Conservation (phyloP, 2,113 vertebrate genomes). For the Alexandromys fortis region DNA sequence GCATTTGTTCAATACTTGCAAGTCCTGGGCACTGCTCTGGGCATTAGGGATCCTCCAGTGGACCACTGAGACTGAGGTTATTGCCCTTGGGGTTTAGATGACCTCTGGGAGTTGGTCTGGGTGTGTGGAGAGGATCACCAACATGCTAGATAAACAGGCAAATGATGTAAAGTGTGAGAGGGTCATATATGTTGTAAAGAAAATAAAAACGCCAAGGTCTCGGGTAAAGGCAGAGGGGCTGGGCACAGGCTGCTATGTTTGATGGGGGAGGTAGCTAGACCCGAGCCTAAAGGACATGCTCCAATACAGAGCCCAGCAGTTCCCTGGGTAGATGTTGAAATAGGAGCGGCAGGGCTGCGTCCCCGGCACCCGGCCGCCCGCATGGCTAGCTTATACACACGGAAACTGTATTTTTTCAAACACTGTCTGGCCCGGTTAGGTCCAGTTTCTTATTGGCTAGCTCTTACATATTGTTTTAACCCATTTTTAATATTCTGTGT, state of each 20-base stretch:
- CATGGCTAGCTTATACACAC: too few species aligned
- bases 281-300: background rate
- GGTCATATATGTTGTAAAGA: rapidly evolving
- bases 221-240: rapidly evolving
- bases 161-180: background rate
- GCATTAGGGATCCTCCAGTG: background rate
- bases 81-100: background rate
- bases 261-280: background rate
- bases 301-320: background rate
- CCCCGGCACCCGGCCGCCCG: too few species aligned
- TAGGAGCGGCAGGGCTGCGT: too few species aligned
- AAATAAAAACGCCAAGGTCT: background rate
- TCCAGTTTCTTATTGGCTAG: too few species aligned
- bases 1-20: rapidly evolving
- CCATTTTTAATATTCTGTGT: too few species aligned
- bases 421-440: too few species aligned
- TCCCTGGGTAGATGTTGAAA: too few species aligned
- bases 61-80: background rate
- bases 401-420: too few species aligned
- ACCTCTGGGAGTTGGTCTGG: too few species aligned
- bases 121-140: too few species aligned
- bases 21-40: background rate
- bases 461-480: too few species aligned
- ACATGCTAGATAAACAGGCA: rapidly evolving
- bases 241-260: rapidly evolving